Evolutionary conservation across 2,888 invertebrate species (phyloP).

Genomic region (Drosophila nr. perissopoda): DNA sequence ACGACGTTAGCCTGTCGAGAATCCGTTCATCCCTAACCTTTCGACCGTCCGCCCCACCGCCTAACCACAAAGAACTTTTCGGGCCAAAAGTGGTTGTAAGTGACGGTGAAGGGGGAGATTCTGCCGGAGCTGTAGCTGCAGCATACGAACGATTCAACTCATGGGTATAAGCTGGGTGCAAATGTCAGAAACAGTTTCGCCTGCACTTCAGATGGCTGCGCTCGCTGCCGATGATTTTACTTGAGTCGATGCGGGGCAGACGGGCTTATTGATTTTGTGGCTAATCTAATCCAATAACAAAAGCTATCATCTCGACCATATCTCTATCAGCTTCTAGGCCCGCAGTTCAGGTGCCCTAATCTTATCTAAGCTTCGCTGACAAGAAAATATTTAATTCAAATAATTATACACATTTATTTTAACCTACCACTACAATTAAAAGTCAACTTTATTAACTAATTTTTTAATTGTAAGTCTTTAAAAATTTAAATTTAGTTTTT

Average conservation of each 20-base stretch:
- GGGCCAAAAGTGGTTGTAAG: slow-evolving; percentile 72
- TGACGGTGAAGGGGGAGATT: slow-evolving; percentile 21
- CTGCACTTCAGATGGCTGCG: slow-evolving; percentile 64
- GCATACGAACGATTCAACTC: slow-evolving; percentile 21
- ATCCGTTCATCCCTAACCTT: slow-evolving; percentile 35
- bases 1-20: slow-evolving; percentile 47
- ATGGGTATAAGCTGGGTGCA: slow-evolving; percentile 41
- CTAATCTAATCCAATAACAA: slow-evolving; percentile 4
- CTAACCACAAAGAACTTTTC: slow-evolving; percentile 75
- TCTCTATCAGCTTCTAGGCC: neutral
- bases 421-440: neutral
- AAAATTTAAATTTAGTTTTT: neutral
- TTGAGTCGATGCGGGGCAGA: slow-evolving; percentile 5
- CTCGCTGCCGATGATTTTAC: slow-evolving; percentile 45
- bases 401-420: neutral
- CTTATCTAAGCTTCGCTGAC: neutral
- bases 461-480: neutral
- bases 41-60: slow-evolving; percentile 32
- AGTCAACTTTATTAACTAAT: neutral
- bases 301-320: neutral
- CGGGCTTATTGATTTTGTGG: slow-evolving; percentile 46
- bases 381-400: neutral
- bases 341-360: neutral
- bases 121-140: slow-evolving; percentile 4
- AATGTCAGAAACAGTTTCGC: slow-evolving; percentile 72